These are phyloP conservation scores for Todiramphus saurophagus DNA, from an alignment of 2,113 vertebrate genomes.

Conservation along the genomic window DNA sequence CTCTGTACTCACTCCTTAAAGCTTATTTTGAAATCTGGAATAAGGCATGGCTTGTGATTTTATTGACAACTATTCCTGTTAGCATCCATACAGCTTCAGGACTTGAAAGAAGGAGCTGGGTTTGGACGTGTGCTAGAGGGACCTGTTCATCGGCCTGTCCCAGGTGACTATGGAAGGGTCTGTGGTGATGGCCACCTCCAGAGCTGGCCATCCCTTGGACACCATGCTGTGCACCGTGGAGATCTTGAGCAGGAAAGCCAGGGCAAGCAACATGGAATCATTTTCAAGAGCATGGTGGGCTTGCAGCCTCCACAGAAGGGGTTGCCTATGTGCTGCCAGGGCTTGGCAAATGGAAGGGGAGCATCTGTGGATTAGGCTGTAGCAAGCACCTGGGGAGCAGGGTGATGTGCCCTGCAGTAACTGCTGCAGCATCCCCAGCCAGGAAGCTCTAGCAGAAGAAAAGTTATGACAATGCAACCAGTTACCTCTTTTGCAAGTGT, in stretches of 20 bases:
- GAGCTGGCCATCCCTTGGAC: background rate
- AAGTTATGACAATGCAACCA: slow-evolving; percentile 35
- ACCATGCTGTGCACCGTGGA: rapidly evolving
- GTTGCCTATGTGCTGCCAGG: background rate
- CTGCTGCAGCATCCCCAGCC: background rate
- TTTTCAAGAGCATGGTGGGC: background rate
- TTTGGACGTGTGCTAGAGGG: background rate
- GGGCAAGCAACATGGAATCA: background rate
- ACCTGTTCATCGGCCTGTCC: rapidly evolving
- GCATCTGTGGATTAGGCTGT: rapidly evolving
- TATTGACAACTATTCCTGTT: background rate
- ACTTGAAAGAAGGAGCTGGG: background rate
- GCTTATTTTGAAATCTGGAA: background rate
- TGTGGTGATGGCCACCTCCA: background rate
- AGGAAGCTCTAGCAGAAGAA: slow-evolving; percentile 3
- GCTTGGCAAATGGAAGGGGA: rapidly evolving
- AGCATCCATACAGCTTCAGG: background rate
- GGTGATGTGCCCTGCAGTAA: background rate
- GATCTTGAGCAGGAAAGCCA: background rate
- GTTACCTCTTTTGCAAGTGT: background rate
- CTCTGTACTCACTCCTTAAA: background rate
- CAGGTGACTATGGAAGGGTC: rapidly evolving
- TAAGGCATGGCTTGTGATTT: background rate
- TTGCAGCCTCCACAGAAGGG: rapidly evolving
- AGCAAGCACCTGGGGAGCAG: rapidly evolving